Percentiles rank a stretch among this genome's conserved stretches.
phyloP scores from a whole-genome alignment of 2,113 vertebrate species.

The Cryptotis parvus region DNA sequence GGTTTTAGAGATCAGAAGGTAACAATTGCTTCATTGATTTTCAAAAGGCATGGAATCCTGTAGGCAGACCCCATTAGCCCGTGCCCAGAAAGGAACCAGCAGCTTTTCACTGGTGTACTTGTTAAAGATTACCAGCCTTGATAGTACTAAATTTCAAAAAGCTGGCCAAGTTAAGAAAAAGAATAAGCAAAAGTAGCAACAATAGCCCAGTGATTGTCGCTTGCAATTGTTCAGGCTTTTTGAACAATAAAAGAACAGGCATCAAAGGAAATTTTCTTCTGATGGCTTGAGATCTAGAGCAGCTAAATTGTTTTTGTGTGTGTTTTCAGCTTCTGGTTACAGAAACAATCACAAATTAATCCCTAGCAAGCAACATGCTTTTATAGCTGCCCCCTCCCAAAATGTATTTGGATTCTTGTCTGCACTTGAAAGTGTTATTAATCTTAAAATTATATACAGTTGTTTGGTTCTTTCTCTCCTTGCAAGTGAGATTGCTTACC shows the following conservation, averaged over 20 bases:
- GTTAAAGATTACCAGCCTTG: conserved; percentile 87
- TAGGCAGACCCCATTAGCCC: conserved; percentile 82
- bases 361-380: conserved; percentile 65
- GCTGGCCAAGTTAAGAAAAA: conserved; percentile 80
- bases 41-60: conserved; percentile 81
- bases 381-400: conserved; percentile 64
- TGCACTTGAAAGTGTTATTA: conserved; percentile 53
- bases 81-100: conserved; percentile 68
- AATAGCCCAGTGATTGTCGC: conserved; percentile 74
- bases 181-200: conserved; percentile 81
- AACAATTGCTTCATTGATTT: conserved; percentile 87
- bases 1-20: conserved; percentile 84
- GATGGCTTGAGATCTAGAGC: conserved; percentile 68
- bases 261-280: conserved; percentile 82
- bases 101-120: conserved; percentile 81
- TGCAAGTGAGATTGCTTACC: conserved; percentile 61
- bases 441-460: conserved; percentile 69
- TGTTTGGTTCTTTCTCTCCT: conserved; percentile 60
- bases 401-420: conserved; percentile 70
- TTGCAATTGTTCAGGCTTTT: conserved; percentile 76
- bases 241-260: conserved; percentile 70
- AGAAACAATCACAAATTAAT: conserved; percentile 80
- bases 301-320: conserved; percentile 72
- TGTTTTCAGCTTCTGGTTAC: conserved; percentile 76
- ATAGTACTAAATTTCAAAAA: conserved; percentile 87